Evolutionary conservation across 2,888 invertebrate genomes (phyloP), one percentile per base, ranked within the genome.

Genomic region (Bugula neritina): DNA sequence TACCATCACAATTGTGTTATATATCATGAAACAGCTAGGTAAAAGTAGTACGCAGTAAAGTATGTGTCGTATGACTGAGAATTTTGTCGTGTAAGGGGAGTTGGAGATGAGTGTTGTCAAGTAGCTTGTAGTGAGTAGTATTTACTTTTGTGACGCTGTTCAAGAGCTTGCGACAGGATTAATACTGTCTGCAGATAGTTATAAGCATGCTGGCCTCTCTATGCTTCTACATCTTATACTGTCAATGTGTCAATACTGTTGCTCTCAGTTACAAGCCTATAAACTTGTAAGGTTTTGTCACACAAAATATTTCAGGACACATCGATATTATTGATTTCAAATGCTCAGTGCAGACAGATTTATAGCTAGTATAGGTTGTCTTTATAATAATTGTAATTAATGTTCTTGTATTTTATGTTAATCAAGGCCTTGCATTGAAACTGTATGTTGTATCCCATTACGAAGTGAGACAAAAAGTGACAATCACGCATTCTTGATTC

Each of bases 41-140:
- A 52, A 52, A 52, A 52, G 21, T n/a, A n/a, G n/a, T n/a, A n/a
- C n/a, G n/a, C n/a, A n/a, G n/a, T n/a, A n/a, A n/a, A n/a, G n/a
- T n/a, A n/a, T n/a, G n/a, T n/a, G n/a, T n/a, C n/a, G n/a, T n/a
- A n/a, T n/a, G n/a, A n/a, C n/a, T n/a, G n/a, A n/a, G n/a, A n/a
- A n/a, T n/a, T n/a, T n/a, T n/a, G n/a, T n/a, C n/a, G n/a, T n/a
- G n/a, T n/a, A n/a, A n/a, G n/a, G n/a, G n/a, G n/a, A n/a, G n/a
- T n/a, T n/a, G n/a, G n/a, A n/a, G n/a, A n/a, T n/a, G n/a, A n/a
- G n/a, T 5, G 31, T 31, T 13, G 27, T 63, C 10, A 63, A 63
- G 63, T 25, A 27, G 63, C 63, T 63, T 2, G 31, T 17, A 2
- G 63, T 63, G 63, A 63, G 63, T 31, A 63, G 63, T 63, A 27